Evolutionary conservation across 2,888 invertebrate species (phyloP), one percentile per base, ranked within the genome.

Genomic region (Drosophila mayaguana): DNA sequence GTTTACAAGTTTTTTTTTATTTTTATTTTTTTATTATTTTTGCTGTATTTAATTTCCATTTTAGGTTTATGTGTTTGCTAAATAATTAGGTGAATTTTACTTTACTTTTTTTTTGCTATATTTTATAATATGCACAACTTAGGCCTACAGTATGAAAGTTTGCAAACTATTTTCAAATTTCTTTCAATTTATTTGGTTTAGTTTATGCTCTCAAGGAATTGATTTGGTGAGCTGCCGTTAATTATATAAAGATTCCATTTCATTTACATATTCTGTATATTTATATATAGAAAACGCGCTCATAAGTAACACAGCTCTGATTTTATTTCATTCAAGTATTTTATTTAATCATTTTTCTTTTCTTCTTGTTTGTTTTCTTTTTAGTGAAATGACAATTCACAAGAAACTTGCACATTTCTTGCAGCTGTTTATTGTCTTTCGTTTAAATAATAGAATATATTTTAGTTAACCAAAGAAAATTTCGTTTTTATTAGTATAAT

Each of bases 141-240:
- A 86, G 87, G 81, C 75, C 77, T 85, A 84, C 82, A 75, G 75
- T 81, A 78, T 72, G 86, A 88, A 87, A 86, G 74, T 78, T 80
- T 78, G 80, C 86, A 77, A 80, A 89, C 64, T 72, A 69, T 71
- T 69, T 56, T 60, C 40, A 51, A 73, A 64, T 64, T 59, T 28
- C 45, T 48, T 65, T 18, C n/a, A 40, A 36, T 62, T 51, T 12
- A 40, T 54, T 54, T n/a, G 40, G 12, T 64, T 61, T 81, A 54
- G n/a, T 60, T 55, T 48, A 62, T 75, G 65, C 55, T 69, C 45
- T 77, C 3, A 63, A 68, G 63, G 70, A 74, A 74, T 20, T 66
- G 16, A 56, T 70, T 64, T 34, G 64, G 63, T 67, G 76, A 83
- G 78, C 73, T 55, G 63, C 48, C 61, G 55, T 22, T 16, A 6